Evolutionary conservation across 2,797 vertebrate species (phyloP).

Genomic region (Sparus aurata): DNA sequence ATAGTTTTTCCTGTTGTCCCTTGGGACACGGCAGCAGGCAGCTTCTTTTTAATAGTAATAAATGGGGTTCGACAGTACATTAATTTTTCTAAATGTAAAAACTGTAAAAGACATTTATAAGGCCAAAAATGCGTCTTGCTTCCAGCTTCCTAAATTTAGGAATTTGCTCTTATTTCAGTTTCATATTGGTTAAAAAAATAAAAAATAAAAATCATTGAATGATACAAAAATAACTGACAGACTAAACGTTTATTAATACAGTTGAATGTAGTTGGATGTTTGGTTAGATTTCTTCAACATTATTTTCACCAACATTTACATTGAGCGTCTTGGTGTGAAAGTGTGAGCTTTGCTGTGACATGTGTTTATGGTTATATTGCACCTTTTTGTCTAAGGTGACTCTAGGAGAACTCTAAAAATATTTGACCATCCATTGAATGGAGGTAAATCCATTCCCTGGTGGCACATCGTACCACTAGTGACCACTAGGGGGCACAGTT

Average conservation of each 20-base stretch:
- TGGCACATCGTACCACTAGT: neutral
- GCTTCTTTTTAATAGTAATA: too few relatives aligned
- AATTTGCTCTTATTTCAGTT: neutral
- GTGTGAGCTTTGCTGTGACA: neutral
- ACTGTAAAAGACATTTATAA: neutral
- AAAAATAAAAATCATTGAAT: neutral
- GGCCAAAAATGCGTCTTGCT: neutral
- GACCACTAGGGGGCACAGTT: conserved; percentile 42
- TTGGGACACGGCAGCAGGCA: neutral
- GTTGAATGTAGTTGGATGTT: too few relatives aligned
- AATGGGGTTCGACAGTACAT: neutral
- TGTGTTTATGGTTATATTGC: neutral
- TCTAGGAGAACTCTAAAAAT: neutral
- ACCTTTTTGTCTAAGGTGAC: neutral
- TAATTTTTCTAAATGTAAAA: neutral
- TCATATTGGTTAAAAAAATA: neutral
- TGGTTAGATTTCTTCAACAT: too few relatives aligned
- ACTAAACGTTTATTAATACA: neutral
- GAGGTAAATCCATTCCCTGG: conserved; percentile 29
- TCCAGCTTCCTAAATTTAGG: neutral
- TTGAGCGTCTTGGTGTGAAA: neutral
- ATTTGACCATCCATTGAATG: neutral
- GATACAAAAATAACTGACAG: neutral
- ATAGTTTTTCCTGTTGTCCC: neutral
- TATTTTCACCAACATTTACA: too few relatives aligned